Conservation (phyloP, 92 coral and sea anemone genomes). For the Bergia puertoricense region DNA sequence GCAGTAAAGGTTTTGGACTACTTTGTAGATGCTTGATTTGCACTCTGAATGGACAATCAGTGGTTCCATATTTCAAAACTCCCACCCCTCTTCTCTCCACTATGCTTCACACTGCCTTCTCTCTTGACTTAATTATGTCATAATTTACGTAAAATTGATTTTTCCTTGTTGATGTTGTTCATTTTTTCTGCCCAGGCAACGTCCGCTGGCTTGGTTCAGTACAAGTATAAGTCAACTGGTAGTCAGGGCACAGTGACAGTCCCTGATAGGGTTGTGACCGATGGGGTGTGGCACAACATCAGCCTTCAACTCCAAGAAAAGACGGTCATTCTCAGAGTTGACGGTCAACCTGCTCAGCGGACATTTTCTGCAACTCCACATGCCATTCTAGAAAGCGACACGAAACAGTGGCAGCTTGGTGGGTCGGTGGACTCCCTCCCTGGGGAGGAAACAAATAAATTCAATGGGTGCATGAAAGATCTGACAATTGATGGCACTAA, state of each 20-base stretch:
- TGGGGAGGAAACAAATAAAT: conserved; percentile 47
- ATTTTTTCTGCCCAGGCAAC: conserved; percentile 47
- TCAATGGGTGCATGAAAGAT: conserved; percentile 86
- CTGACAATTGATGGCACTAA: conserved; percentile 73
- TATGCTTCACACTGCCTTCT: not conserved
- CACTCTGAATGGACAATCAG: not conserved
- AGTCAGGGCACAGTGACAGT: conserved; percentile 50
- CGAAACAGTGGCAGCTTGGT: conserved; percentile 81
- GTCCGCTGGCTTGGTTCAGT: conserved; percentile 62
- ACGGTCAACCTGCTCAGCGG: conserved; percentile 39
- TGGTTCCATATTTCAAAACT: not conserved
- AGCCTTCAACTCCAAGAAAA: conserved; percentile 62
- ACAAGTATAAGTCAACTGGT: conserved; percentile 57
- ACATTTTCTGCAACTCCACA: conserved; percentile 66
- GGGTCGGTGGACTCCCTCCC: conserved; percentile 50
- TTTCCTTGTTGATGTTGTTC: no score
- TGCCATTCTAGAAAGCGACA: conserved; percentile 72
- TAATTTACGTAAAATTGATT: no score
- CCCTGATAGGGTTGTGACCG: conserved; percentile 52
- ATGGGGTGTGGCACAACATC: conserved; percentile 93
- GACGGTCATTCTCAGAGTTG: conserved; percentile 69
- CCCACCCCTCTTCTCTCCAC: no score
- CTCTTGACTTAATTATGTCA: not conserved
- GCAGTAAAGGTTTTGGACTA: not conserved
- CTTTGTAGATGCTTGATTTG: no score